Percentiles rank a stretch among this genome's conserved stretches.
These are phyloP conservation scores for Cryptocephalus moraei DNA, from an alignment of 2,888 invertebrate genomes.

Conservation along the genomic window DNA sequence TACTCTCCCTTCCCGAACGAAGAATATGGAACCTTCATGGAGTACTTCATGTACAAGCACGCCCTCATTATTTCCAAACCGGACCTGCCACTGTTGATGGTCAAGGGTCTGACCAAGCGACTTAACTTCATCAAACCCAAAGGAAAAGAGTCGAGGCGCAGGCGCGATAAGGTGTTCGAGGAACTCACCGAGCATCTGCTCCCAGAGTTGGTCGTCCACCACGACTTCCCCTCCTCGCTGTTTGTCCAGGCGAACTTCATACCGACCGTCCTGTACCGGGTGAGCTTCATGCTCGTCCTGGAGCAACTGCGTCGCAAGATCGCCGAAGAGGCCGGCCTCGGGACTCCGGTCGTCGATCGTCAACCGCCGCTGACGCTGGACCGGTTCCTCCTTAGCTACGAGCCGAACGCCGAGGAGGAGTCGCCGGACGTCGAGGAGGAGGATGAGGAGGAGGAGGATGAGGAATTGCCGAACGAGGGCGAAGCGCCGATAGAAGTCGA, in stretches of 20 bases:
- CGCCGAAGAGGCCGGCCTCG: constrained; percentile 38
- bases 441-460: background rate
- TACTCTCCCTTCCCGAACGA: constrained; percentile 54
- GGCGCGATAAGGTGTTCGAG: constrained; percentile 39
- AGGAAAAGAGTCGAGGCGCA: constrained; percentile 31
- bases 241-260: constrained; percentile 80
- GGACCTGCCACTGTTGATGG: constrained; percentile 72
- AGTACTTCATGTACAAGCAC: constrained; percentile 73
- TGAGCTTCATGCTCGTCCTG: constrained; percentile 57
- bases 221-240: constrained; percentile 59
- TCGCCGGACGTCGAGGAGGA: background rate
- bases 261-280: constrained; percentile 76
- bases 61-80: constrained; percentile 49
- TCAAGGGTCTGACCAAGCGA: constrained; percentile 53
- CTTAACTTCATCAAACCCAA: constrained; percentile 52
- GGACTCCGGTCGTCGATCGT: constrained; percentile 19
- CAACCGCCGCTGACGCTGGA: constrained; percentile 30
- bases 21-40: constrained; percentile 51
- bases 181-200: constrained; percentile 61
- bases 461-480: background rate
- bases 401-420: constrained; percentile 8
- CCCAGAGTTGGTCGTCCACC: constrained; percentile 76
- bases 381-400: constrained; percentile 22
- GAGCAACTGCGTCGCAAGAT: constrained; percentile 58
- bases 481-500: background rate